Evolutionary conservation across 2,888 invertebrate species (phyloP), one percentile per base, ranked within the genome.

Genomic region (Cephus rjabovi): DNA sequence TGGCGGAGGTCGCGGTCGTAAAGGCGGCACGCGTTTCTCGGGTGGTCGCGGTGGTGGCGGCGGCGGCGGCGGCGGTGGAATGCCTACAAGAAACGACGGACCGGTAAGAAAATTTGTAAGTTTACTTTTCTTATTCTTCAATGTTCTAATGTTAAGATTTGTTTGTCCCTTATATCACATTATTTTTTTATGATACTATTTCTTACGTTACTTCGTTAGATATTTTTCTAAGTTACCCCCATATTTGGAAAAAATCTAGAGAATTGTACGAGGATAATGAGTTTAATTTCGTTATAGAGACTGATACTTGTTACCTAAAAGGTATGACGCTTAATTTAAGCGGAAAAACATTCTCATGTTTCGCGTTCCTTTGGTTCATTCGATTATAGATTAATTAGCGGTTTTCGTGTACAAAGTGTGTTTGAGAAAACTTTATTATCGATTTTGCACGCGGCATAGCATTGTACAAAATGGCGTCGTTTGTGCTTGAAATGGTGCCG

Each of bases 21-120:
- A 88, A 84, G 88, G 89, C 40, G 86, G 87, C 31, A 87, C 90
- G 2, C 81, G 90, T 33, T 90, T 90, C 76, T 89, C 90, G 6
- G 88, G 89, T 3, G 89, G 89, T 37, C 86, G 90, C 0, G 89
- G 87, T n/a, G 88, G 87, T 23, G 89, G 87, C 77, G 83, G 80
- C 15, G 79, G 81, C 1, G 83, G 80, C 15, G 79, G 81, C 1
- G 79, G 84, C 6, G 82, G 82, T n/a, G 87, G 83, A 30, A 80
- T 80, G 75, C 85, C 85, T 56, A 78, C 79, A 77, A 89, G 84
- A 75, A 87, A 86, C 69, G 86, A 87, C 79, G 81, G 86, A 79
- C 82, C 82, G 81, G 86, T 85, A 85, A 86, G 83, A 80, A 74
- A 35, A n/a, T 15, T 15, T 3, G 34, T 34, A 71, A 33, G 71